phyloP scores from a whole-genome alignment of 2,113 vertebrate species.

The Circaetus gallicus region DNA sequence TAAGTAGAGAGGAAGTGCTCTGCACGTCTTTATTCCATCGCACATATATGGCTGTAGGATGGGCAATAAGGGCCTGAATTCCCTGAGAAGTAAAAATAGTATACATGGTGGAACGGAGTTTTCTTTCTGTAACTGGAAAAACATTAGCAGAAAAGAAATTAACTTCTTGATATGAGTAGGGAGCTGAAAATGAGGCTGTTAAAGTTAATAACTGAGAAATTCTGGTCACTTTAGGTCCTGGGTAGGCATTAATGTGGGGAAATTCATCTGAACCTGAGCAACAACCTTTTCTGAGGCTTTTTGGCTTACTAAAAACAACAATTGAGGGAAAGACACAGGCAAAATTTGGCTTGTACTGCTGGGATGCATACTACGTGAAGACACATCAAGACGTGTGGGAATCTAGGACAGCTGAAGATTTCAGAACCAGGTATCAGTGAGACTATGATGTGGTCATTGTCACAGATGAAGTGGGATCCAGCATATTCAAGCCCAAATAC shows the following conservation, averaged over 20 bases:
- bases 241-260: not conserved
- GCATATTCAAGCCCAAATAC: not conserved
- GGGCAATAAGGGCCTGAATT: not conserved
- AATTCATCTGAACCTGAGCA: not conserved
- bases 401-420: not conserved
- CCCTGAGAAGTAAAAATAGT: not conserved
- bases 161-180: not conserved
- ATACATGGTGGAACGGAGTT: not conserved
- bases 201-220: not conserved
- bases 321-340: rapidly evolving
- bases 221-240: not conserved
- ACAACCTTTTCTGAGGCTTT: not conserved
- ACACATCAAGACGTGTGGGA: rapidly evolving
- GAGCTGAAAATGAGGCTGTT: not conserved
- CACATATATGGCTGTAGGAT: rapidly evolving
- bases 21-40: not conserved
- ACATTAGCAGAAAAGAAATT: not conserved
- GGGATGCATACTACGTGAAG: not conserved
- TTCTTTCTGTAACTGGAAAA: not conserved
- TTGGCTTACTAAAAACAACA: not conserved
- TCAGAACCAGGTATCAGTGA: not conserved
- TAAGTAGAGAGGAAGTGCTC: not conserved
- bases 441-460: rapidly evolving
- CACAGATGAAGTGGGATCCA: not conserved
- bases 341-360: not conserved